A percentile compares a stretch with the other conserved stretches of the same genome.
Evolutionary conservation across 2,888 invertebrate genomes (phyloP).

Genomic region (Tridacna gigas): DNA sequence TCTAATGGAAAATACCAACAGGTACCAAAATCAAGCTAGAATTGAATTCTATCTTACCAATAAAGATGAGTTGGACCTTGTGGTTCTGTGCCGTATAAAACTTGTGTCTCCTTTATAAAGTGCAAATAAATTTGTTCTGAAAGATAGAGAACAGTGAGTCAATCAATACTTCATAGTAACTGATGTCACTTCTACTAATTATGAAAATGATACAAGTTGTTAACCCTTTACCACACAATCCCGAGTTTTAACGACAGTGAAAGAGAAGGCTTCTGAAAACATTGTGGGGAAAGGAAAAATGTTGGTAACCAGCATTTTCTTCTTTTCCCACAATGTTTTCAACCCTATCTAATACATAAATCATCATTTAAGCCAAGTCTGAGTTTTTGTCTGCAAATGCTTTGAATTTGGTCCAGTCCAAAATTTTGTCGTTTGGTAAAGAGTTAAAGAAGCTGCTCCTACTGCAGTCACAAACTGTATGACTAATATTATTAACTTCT

Average conservation of each 20-base stretch:
- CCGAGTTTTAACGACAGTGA: not conserved
- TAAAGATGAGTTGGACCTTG: conserved; percentile 57
- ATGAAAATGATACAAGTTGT: no score
- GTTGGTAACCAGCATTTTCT: not conserved
- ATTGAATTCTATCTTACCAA: conserved; percentile 45
- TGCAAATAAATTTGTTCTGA: conserved; percentile 69
- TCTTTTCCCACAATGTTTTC: not conserved
- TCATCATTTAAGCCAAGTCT: no score
- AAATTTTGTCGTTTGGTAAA: no score
- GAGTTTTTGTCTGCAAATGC: no score
- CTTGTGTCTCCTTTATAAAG: conserved; percentile 73
- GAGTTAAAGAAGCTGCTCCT: no score
- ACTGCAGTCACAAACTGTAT: no score
- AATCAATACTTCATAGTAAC: no score
- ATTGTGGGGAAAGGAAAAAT: not conserved
- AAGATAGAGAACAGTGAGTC: not conserved
- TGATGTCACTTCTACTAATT: no score
- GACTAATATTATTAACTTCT: no score
- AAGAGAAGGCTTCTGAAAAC: not conserved
- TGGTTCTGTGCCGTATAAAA: conserved; percentile 66
- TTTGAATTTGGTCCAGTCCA: no score
- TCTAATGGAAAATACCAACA: no score
- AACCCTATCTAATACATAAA: not conserved
- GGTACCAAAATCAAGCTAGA: no score
- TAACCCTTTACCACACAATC: not conserved